These are phyloP conservation scores for Thyatira batis DNA, from an alignment of 2,888 invertebrate genomes.

Conservation along the genomic window DNA sequence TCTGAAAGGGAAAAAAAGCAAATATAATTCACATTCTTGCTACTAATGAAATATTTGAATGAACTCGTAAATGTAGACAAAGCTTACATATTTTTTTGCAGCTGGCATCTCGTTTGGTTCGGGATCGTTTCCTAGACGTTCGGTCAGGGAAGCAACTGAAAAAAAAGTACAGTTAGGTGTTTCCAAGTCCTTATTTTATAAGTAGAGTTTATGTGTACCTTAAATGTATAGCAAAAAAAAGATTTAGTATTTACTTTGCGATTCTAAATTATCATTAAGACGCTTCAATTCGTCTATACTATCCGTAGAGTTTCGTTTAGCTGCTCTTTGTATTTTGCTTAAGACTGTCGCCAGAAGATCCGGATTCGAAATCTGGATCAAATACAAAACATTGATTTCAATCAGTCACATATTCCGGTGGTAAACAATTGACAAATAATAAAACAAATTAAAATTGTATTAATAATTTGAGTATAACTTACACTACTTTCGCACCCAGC, in stretches of 20 bases:
- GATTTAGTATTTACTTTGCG: slow-evolving; percentile 42
- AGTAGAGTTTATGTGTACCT: too few species aligned
- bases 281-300: slow-evolving; percentile 31
- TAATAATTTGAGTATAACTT: slow-evolving; percentile 10
- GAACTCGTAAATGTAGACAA: background rate
- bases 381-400: background rate
- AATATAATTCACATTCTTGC: background rate
- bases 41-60: background rate
- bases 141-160: slow-evolving; percentile 25
- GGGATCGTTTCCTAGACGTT: slow-evolving; percentile 14
- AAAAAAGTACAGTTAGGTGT: too few species aligned
- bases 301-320: slow-evolving; percentile 15
- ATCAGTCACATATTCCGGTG: background rate
- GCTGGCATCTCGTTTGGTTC: slow-evolving; percentile 2
- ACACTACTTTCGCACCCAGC: slow-evolving; percentile 36
- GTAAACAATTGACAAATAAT: background rate
- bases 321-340: slow-evolving; percentile 29
- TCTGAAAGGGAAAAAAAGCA: background rate
- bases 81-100: background rate
- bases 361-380: slow-evolving; percentile 27
- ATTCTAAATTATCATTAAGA: slow-evolving; percentile 36
- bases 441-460: background rate
- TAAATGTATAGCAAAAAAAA: too few species aligned
- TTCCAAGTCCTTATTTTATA: too few species aligned
- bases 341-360: slow-evolving; percentile 42